Evolutionary conservation across 2,888 invertebrate genomes (phyloP), one percentile per base, ranked within the genome.

Genomic region (Nymphalis c-album): DNA sequence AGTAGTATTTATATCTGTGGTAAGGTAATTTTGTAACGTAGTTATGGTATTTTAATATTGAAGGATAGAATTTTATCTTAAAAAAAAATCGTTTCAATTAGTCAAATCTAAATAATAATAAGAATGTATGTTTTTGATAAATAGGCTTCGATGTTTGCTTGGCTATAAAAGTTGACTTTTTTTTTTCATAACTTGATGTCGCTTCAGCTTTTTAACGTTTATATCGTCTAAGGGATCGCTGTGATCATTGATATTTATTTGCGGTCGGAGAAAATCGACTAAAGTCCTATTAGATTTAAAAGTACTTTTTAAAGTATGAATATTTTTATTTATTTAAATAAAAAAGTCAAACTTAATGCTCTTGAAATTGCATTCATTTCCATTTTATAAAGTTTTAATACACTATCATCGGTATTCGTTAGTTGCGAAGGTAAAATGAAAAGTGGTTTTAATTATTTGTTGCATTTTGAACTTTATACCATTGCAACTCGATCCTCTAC

Each of bases 391-490:
- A 63, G 55, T 63, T 63, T 63, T 63, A 73, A 69, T 70, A 63
- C 63, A 65, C 58, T 47, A 64, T 62, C 67, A 69, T 72, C 70
- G 63, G 60, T 70, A 69, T 68, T 73, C 69, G 73, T 72, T 71
- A 73, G 70, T 57, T 48, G 64, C 67, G 63, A n/a, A 40, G n/a
- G 63, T 66, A 65, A 69, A 71, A 71, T 60, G 68, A 65, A 65
- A 70, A 70, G 67, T 68, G 64, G 40, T 57, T 51, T 51, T 16
- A 51, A 55, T 31, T 31, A 45, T 46, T 22, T 45, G 55, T 60
- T 45, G 40, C 20, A 70, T 65, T 68, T 63, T 65, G 51, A 47
- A 35, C 63, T 65, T 45, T 68, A 68, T 57, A 26, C 26, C 60
- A 22, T 7, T 40, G 48, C 63, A 60, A 66, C 63, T 63, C 60